Evolutionary conservation across 2,797 vertebrate species (phyloP).

Genomic region (Rhynchotus rufescens): DNA sequence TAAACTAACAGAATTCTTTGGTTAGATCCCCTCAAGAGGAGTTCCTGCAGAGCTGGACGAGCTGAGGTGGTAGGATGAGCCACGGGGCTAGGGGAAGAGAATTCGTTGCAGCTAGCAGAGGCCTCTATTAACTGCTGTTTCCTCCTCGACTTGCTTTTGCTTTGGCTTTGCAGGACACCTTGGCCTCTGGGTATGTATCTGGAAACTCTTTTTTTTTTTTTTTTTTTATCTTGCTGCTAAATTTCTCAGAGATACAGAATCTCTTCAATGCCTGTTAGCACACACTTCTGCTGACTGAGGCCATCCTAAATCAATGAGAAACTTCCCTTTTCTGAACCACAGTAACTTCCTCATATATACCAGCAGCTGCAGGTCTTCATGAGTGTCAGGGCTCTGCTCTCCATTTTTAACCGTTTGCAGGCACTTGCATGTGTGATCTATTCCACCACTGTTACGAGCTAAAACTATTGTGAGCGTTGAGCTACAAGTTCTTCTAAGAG

Average conservation of each 20-base stretch:
- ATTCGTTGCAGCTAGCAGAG: not conserved
- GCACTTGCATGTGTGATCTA: not conserved
- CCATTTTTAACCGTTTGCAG: not conserved
- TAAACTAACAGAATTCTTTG: not conserved
- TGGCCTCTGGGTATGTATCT: not conserved
- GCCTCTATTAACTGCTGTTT: not conserved
- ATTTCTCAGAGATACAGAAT: not conserved
- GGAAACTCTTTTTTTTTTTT: not conserved
- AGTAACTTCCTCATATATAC: not conserved
- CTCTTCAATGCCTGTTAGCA: not conserved
- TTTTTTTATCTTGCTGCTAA: not conserved
- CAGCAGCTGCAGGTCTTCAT: not conserved
- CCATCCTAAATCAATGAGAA: not conserved
- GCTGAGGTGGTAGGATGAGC: not conserved
- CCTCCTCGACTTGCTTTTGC: not conserved
- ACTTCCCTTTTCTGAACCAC: not conserved
- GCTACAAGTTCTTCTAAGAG: not conserved
- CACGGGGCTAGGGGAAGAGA: not conserved
- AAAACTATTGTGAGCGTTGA: not conserved
- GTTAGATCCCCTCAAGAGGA: not conserved
- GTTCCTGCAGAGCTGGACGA: not conserved
- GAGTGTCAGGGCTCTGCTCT: not conserved
- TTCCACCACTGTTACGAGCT: not conserved
- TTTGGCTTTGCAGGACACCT: not conserved
- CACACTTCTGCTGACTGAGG: not conserved